These are phyloP conservation scores for Stenodema calcarata DNA, from an alignment of 2,888 invertebrate genomes.

Conservation along the genomic window DNA sequence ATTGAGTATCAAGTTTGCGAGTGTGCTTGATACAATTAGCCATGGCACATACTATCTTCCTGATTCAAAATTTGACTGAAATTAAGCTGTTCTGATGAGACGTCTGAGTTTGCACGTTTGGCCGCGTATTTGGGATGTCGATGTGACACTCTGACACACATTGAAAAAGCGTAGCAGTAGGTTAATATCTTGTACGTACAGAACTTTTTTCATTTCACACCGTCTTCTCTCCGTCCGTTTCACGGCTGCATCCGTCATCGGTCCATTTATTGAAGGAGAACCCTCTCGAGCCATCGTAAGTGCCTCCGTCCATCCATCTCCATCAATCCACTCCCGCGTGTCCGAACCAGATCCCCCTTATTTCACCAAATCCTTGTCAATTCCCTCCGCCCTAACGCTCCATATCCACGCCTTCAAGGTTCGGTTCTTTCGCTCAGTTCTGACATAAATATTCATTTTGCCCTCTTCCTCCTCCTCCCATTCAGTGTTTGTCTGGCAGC, in stretches of 20 bases:
- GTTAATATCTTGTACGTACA: no score
- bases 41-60: no score
- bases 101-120: no score
- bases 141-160: no score
- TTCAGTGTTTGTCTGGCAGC: not conserved
- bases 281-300: not conserved
- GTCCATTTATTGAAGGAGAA: not conserved
- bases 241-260: not conserved
- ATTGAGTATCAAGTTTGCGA: no score
- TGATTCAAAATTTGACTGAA: no score
- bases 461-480: not conserved
- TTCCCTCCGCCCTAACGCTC: not conserved
- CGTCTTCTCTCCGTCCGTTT: not conserved
- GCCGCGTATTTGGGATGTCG: no score
- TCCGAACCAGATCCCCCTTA: not conserved
- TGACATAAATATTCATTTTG: not conserved
- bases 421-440: not conserved
- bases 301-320: constrained; percentile 11
- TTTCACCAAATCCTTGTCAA: not conserved
- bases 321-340: constrained; percentile 16
- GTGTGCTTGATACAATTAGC: no score
- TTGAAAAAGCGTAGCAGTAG: no score
- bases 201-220: not conserved
- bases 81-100: no score
- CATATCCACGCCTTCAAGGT: not conserved